phyloP scores from a whole-genome alignment of 2,797 vertebrate genomes.

The Iguana delicatissima region DNA sequence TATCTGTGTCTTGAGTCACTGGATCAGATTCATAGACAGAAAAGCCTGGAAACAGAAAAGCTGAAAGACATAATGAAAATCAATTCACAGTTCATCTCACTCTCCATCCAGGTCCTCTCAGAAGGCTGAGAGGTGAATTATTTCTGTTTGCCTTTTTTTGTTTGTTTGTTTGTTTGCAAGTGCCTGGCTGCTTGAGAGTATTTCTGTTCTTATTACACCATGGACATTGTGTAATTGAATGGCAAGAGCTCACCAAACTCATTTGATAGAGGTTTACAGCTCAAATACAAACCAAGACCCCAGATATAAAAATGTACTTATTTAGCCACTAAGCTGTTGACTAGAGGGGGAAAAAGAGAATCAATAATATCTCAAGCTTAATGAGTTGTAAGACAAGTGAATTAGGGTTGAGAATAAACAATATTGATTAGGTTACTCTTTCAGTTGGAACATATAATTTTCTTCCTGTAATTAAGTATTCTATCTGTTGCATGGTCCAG shows the following conservation, averaged over 20 bases:
- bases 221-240: slow-evolving; percentile 58
- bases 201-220: slow-evolving; percentile 59
- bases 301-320: slow-evolving; percentile 67
- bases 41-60: slow-evolving; percentile 60
- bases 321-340: slow-evolving; percentile 74
- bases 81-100: slow-evolving; percentile 55
- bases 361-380: slow-evolving; percentile 80
- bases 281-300: slow-evolving; percentile 70
- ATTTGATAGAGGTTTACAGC: slow-evolving; percentile 61
- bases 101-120: slow-evolving; percentile 17
- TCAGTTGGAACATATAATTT: slow-evolving; percentile 76
- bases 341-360: slow-evolving; percentile 75
- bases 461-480: slow-evolving; percentile 76
- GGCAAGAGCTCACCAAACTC: slow-evolving; percentile 56
- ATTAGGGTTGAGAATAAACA: slow-evolving; percentile 77
- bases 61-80: slow-evolving; percentile 58
- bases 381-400: slow-evolving; percentile 81
- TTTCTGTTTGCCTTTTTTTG: slow-evolving; percentile 42
- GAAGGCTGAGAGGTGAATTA: slow-evolving; percentile 37
- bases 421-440: slow-evolving; percentile 73
- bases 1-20: slow-evolving; percentile 1
- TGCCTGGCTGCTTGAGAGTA: slow-evolving; percentile 34
- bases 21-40: slow-evolving; percentile 31
- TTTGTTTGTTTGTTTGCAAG: slow-evolving; percentile 52
- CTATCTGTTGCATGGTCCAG: slow-evolving; percentile 49